Base-by-base conservation (phyloP, 1,140 invertebrate genomes). In the Neodiprion fabricii region DNA sequence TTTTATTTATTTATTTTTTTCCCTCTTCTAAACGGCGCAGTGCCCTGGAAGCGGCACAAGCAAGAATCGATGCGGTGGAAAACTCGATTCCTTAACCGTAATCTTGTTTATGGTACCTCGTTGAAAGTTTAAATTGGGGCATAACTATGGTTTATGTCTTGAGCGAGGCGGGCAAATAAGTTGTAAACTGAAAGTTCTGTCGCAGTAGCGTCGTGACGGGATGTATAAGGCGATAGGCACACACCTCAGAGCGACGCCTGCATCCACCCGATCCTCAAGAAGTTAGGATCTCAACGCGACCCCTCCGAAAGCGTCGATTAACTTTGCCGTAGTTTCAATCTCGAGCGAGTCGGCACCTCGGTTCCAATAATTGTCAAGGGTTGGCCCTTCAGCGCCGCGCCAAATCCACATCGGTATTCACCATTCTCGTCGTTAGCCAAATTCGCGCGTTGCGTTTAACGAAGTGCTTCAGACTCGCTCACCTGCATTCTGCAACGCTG, bases 251-350 rank as follows among this genome's bases (percentile, higher is more conserved):
- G n/a, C 53, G 28, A 61, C 53, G 11, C n/a, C 11, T 61, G n/a
- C 53, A 61, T 12, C 9, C 11, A 14, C n/a, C 53, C 11, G 53
- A 61, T 61, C 53, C 53, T 61, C n/a, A 12, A 61, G 53, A 61
- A 61, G 53, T 61, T 61, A 14, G 53, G n/a, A 61, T 61, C 53
- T 61, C 53, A 61, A 61, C 53, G 53, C 53, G 53, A 61, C 53
- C 53, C 53, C 53, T n/a, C 8, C n/a, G 53, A 61, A 61, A 61
- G 53, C 53, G 53, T 61, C 53, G 53, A 61, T 61, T 61, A 61
- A 61, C 53, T 61, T 61, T 61, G 53, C 53, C 53, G 53, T 17
- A 61, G 53, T 61, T 61, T 61, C 53, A 61, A 61, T 61, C 53
- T 61, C 53, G 53, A 7, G 53, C 11, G 11, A 61, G 5, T 61